A percentile compares a stretch with the other conserved stretches of the same genome.
phyloP scores from a whole-genome alignment of 2,888 invertebrate species.

The Phengaris alcon region DNA sequence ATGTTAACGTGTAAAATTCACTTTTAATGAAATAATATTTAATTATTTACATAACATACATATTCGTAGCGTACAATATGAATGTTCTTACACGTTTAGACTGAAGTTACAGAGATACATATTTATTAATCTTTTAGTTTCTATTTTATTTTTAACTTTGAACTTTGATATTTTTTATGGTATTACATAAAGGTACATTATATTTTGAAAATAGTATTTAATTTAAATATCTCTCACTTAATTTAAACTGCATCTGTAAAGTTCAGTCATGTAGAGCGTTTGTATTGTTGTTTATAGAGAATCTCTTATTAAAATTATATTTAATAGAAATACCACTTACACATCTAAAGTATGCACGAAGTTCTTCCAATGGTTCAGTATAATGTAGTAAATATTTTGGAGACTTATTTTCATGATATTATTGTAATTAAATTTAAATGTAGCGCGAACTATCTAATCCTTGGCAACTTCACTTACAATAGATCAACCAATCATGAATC shows the following conservation, averaged over 20 bases:
- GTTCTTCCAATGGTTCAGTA: conserved; percentile 21
- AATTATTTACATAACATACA: background rate
- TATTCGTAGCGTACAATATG: background rate
- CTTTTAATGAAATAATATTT: background rate
- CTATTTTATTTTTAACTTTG: too few species aligned
- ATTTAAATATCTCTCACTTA: too few species aligned
- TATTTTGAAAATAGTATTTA: too few species aligned
- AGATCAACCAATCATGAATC: background rate
- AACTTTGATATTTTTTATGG: too few species aligned
- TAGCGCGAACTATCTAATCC: background rate
- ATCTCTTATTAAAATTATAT: conserved; percentile 26
- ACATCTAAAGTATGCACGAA: conserved; percentile 11
- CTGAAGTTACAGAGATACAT: background rate
- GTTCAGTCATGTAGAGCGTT: background rate
- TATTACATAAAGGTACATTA: too few species aligned
- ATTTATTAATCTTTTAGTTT: too few species aligned
- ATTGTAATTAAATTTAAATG: background rate
- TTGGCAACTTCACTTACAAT: background rate
- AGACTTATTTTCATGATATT: background rate
- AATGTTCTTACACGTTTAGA: background rate
- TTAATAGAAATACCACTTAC: conserved; percentile 22
- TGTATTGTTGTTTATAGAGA: background rate
- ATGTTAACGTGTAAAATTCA: conserved; percentile 17
- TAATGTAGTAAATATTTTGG: background rate
- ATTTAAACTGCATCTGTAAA: background rate